Conservation (phyloP, 2,888 invertebrate genomes). For the Lissonota sp. region DNA sequence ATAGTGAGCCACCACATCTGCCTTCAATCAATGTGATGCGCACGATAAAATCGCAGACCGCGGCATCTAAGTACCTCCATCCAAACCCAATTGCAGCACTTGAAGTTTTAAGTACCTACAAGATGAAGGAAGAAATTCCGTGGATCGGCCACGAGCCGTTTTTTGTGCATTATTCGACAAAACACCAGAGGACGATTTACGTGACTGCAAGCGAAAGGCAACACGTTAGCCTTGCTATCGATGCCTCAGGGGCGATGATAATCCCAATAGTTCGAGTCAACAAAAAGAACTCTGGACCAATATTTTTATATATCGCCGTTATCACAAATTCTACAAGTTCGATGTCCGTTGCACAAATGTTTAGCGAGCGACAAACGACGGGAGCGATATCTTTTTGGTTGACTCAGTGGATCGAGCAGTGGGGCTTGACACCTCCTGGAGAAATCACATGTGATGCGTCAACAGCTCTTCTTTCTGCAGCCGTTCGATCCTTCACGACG, state of each 20-base stretch:
- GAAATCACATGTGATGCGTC: constrained; percentile 63
- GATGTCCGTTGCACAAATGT: constrained; percentile 61
- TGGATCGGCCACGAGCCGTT: constrained; percentile 62
- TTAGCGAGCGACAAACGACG: constrained; percentile 63
- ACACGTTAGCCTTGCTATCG: constrained; percentile 48
- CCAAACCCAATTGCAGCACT: constrained; percentile 55
- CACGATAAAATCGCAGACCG: constrained; percentile 39
- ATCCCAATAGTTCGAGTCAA: constrained; percentile 54
- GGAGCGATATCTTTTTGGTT: constrained; percentile 60
- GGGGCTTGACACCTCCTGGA: constrained; percentile 54
- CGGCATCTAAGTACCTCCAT: constrained; percentile 42
- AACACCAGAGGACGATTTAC: constrained; percentile 59
- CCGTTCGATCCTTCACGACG: constrained; percentile 59
- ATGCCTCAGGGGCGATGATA: constrained; percentile 64
- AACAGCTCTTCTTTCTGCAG: constrained; percentile 57
- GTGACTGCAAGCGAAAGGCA: constrained; percentile 19
- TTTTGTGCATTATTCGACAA: constrained; percentile 63
- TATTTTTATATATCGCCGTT: constrained; percentile 65
- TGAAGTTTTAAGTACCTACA: constrained; percentile 37
- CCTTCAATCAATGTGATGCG: constrained; percentile 24
- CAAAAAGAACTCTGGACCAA: constrained; percentile 42
- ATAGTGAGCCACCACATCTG: constrained; percentile 28
- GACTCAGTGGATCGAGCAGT: constrained; percentile 57
- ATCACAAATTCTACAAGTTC: constrained; percentile 48
- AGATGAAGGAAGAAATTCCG: constrained; percentile 51